phyloP scores from a whole-genome alignment of 2,113 vertebrate genomes.

The Pituophis catenifer region DNA sequence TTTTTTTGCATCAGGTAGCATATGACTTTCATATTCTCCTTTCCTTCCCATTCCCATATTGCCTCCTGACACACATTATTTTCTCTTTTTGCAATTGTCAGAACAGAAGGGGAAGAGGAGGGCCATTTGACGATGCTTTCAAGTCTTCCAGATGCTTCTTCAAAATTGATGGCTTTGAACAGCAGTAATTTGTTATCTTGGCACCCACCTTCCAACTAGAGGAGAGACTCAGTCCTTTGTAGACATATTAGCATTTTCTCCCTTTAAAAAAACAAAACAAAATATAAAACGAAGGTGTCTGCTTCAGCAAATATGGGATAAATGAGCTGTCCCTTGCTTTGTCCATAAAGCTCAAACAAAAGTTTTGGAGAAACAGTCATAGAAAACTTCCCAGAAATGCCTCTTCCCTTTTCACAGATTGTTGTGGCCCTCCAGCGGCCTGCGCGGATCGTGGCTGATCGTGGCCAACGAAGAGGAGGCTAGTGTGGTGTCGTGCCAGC shows the following conservation, averaged over 20 bases:
- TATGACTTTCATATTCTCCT: slow-evolving; percentile 4
- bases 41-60: slow-evolving; percentile 2
- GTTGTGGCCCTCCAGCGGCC: too few relatives aligned
- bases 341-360: slow-evolving; percentile 44
- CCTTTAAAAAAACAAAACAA: slow-evolving; percentile 30
- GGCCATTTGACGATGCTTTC: slow-evolving; percentile 60
- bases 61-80: not conserved
- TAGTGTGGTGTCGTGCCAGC: too few relatives aligned
- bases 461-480: too few relatives aligned
- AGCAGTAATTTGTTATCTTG: slow-evolving; percentile 63
- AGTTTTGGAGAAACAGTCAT: slow-evolving; percentile 23
- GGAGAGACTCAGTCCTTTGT: slow-evolving; percentile 49
- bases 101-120: slow-evolving; percentile 33
- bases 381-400: not conserved
- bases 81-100: slow-evolving; percentile 54
- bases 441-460: too few relatives aligned
- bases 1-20: slow-evolving; percentile 5
- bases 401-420: not conserved
- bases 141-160: slow-evolving; percentile 68
- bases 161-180: slow-evolving; percentile 64
- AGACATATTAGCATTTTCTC: slow-evolving; percentile 58
- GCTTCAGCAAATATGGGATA: not conserved
- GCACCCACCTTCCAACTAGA: slow-evolving; percentile 42
- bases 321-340: not conserved
- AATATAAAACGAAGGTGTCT: slow-evolving; percentile 49